phyloP scores from a whole-genome alignment of 2,113 vertebrate genomes.

The Isurus oxyrinchus region DNA sequence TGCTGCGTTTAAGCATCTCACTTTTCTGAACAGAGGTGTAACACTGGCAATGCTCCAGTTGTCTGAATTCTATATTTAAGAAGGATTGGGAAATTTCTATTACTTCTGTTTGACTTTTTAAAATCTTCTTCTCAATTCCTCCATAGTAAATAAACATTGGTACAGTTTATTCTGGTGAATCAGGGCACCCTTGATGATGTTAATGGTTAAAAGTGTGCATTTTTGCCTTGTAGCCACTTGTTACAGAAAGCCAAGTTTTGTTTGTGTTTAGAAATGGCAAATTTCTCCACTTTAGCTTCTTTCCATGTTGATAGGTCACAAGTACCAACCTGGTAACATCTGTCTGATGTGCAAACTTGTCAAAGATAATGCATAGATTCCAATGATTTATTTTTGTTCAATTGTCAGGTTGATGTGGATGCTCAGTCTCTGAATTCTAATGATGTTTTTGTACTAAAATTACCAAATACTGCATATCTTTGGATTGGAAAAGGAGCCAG shows the following conservation, averaged over 20 bases:
- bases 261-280: neutral
- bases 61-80: neutral
- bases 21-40: neutral
- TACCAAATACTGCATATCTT: conserved; percentile 58
- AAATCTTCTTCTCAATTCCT: neutral
- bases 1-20: neutral
- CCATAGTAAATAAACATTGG: neutral
- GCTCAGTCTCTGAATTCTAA: conserved; percentile 77
- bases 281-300: neutral
- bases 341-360: neutral
- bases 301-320: neutral
- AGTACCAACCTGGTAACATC: neutral
- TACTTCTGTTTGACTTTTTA: neutral
- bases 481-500: conserved; percentile 79
- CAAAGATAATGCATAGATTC: neutral
- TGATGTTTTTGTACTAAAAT: conserved; percentile 78
- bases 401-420: conserved; percentile 63
- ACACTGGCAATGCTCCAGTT: neutral
- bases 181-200: neutral
- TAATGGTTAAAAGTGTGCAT: neutral
- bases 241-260: neutral
- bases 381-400: neutral
- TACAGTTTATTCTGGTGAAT: neutral
- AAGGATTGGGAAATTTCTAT: neutral
- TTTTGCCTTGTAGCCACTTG: neutral